phyloP scores from a whole-genome alignment of 2,888 invertebrate genomes.

The Cotesia congregata region DNA sequence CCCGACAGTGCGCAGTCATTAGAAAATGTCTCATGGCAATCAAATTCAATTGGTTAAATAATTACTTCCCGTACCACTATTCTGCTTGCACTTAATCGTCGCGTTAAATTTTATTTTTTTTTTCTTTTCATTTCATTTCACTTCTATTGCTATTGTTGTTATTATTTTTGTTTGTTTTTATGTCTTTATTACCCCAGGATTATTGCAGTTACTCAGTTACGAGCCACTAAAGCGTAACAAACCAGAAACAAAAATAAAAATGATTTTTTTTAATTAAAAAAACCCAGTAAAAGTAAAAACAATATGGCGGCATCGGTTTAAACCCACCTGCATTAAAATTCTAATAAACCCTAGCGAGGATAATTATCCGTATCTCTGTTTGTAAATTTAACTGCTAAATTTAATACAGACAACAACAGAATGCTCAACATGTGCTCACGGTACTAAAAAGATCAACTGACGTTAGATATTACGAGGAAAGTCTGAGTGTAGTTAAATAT shows the following conservation, averaged over 20 bases:
- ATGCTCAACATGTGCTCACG: not conserved
- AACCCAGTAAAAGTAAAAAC: not conserved
- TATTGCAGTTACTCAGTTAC: not conserved
- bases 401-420: not conserved
- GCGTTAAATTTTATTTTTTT: not conserved
- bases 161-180: not conserved
- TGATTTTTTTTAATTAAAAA: not conserved
- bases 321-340: not conserved
- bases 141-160: no score
- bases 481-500: not conserved
- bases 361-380: slow-evolving; percentile 1
- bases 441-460: not conserved
- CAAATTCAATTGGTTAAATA: not conserved
- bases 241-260: not conserved
- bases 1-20: not conserved
- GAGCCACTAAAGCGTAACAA: not conserved
- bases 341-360: not conserved
- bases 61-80: not conserved
- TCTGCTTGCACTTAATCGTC: not conserved
- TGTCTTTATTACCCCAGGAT: not conserved
- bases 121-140: not conserved
- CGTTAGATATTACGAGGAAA: not conserved
- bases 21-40: slow-evolving; percentile 1
- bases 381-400: not conserved
- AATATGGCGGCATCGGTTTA: not conserved